Conservation (phyloP, 2,888 invertebrate genomes). For the Scelioninae gen. 1 region DNA sequence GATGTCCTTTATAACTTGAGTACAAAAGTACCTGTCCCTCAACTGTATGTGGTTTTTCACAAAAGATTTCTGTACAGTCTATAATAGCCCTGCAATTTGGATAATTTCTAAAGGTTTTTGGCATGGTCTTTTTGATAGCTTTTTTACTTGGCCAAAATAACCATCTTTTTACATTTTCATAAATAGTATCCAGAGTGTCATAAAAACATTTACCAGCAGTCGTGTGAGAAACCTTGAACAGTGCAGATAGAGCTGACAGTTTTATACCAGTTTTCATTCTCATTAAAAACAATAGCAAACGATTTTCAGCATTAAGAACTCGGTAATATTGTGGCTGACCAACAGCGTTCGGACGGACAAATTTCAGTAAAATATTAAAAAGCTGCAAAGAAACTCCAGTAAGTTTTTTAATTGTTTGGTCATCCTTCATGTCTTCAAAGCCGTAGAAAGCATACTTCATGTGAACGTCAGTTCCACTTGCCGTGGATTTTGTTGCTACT, state of each 20-base stretch:
- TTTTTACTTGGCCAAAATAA: too few relatives aligned
- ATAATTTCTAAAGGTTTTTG: too few relatives aligned
- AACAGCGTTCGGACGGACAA: constrained; percentile 8
- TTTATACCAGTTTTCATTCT: constrained; percentile 58
- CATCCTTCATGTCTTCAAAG: constrained; percentile 8
- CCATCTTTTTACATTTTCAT: too few relatives aligned
- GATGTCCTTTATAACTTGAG: too few relatives aligned
- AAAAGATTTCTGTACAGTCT: too few relatives aligned
- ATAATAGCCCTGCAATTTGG: too few relatives aligned
- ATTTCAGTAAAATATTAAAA: neutral
- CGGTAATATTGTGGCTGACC: constrained; percentile 11
- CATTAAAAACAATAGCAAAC: constrained; percentile 57
- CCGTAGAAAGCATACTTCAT: constrained; percentile 4
- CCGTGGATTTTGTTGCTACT: neutral
- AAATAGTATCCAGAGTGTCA: too few relatives aligned
- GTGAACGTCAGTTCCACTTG: neutral
- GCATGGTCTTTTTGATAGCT: too few relatives aligned
- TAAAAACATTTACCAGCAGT: too few relatives aligned
- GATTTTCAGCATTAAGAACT: constrained; percentile 25
- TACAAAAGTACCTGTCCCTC: too few relatives aligned
- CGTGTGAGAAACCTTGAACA: too few relatives aligned
- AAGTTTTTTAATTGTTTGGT: neutral
- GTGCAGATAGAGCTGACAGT: constrained; percentile 44
- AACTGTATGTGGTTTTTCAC: too few relatives aligned
- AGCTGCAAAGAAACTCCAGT: neutral